Base-by-base conservation (phyloP, 2,113 vertebrate genomes). In the Arizona elegans region DNA sequence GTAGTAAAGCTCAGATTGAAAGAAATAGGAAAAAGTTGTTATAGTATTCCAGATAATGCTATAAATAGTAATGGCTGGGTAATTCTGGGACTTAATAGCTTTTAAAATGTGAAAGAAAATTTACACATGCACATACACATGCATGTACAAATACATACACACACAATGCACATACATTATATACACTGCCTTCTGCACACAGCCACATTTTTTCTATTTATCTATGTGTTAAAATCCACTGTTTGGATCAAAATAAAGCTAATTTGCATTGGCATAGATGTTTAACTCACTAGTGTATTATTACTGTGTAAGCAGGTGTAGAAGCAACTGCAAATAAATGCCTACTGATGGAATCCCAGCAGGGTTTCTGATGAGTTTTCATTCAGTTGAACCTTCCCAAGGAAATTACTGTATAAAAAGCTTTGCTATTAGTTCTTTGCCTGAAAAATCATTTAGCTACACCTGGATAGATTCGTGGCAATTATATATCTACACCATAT, bases 221-320 rank as follows among this genome's bases (percentile, higher is more conserved):
- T 93, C 19, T 96, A 91, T 19, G 13, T 95, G 92, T 95, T 96
- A 92, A 96, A 97, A 96, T 92, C 70, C 92, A 96, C 38, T 59
- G 54, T 97, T 96, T 96, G 89, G 96, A 96, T 96, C 94, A 97
- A 97, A 98, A 97, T 97, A 96, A 97, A 96, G 93, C 92, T 97
- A 97, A 98, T 98, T 98, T 98, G 97, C 97, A 97, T 97, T 97
- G 96, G 97, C 96, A 95, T 90, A 96, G 96, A 87, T 90, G 95
- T 96, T 98, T 98, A 97, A 97, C 97, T 98, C 97, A 97, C 95
- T 95, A 55, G 96, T 97, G 92, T 95, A 96, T 97, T 98, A 98
- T 98, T 98, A 97, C 97, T 96, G 91, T 97, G 97, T 96, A 97
- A 97, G 98, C 97, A 98, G 97, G 97, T 98, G 97, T 98, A 97